A percentile compares a stretch with the other conserved stretches of the same genome.
Conservation (phyloP, 2,113 vertebrate genomes). For the Mixornis gularis region DNA sequence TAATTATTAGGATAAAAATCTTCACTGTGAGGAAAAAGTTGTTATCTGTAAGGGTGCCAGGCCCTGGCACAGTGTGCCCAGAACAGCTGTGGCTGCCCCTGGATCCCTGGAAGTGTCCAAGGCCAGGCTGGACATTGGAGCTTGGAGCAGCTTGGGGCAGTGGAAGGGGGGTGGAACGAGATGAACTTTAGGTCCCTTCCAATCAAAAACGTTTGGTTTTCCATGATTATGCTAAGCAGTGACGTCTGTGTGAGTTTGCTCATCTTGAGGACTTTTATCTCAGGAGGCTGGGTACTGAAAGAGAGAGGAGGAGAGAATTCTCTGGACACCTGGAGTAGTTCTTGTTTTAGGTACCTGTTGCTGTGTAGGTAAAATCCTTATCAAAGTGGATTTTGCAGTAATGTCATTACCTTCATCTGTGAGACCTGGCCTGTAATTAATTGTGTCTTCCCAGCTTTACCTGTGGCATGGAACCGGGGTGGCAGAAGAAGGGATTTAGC, state of each 20-base stretch:
- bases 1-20: not conserved
- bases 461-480: not conserved
- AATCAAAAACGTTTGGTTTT: not conserved
- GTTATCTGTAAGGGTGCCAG: not conserved
- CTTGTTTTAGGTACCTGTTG: not conserved
- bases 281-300: not conserved
- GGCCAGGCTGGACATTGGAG: not conserved
- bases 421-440: not conserved
- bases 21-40: not conserved
- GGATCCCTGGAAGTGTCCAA: not conserved
- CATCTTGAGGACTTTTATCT: not conserved
- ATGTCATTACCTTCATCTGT: not conserved
- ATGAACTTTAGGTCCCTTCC: not conserved
- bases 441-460: not conserved
- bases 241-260: not conserved
- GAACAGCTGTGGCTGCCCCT: not conserved
- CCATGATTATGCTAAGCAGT: rapidly evolving
- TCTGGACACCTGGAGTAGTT: not conserved
- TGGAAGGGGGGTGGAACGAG: rapidly evolving
- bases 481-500: not conserved
- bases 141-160: not conserved
- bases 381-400: not conserved
- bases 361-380: not conserved
- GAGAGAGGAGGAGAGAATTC: not conserved
- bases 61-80: not conserved